These are phyloP conservation scores for Pogonomyrmex californicus DNA, from an alignment of 1,140 invertebrate genomes.

Conservation along the genomic window DNA sequence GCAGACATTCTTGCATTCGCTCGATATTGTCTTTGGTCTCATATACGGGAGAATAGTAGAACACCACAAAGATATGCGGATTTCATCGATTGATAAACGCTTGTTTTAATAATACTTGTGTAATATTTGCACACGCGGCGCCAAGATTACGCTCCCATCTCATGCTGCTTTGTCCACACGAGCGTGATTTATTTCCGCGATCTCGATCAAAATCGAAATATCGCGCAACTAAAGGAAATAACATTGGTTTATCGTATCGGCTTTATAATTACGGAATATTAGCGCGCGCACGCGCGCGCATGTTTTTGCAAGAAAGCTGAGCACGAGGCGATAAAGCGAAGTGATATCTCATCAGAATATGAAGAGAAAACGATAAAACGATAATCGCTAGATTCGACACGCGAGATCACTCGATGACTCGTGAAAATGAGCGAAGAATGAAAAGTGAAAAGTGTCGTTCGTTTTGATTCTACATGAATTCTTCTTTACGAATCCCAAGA, in stretches of 20 bases:
- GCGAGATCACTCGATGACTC: neutral
- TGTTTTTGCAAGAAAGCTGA: neutral
- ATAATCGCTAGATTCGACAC: neutral
- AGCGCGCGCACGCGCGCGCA: no score
- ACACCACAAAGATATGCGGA: neutral
- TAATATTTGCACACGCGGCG: conserved; percentile 11
- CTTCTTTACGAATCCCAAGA: no score
- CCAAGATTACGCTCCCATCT: neutral
- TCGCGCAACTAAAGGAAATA: neutral
- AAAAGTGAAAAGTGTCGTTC: no score
- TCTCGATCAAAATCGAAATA: neutral
- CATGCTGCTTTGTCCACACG: no score
- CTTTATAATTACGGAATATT: neutral
- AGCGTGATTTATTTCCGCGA: neutral
- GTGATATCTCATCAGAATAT: neutral
- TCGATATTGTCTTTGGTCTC: neutral
- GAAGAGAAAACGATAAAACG: neutral
- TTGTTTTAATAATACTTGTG: neutral
- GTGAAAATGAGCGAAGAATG: no score
- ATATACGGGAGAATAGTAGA: neutral
- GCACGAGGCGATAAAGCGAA: conserved; percentile 4
- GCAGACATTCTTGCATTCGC: neutral
- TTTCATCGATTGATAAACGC: neutral
- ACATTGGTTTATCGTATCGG: neutral
- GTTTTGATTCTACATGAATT: no score